Evolutionary conservation across 2,113 vertebrate genomes (phyloP).

Genomic region (Hippoglossus stenolepis): DNA sequence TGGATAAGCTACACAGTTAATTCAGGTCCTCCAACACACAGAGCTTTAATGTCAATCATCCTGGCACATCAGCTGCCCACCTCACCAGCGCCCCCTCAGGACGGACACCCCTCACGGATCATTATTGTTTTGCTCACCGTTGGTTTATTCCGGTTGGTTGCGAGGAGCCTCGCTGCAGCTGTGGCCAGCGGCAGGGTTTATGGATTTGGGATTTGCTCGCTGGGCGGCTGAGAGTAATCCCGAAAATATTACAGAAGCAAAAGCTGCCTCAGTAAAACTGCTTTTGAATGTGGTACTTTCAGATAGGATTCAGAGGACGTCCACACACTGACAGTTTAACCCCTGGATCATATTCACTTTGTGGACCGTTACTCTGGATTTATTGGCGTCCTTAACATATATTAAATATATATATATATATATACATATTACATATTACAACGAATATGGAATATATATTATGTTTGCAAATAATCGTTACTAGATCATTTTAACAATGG

Average conservation of each 20-base stretch:
- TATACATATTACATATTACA: no score
- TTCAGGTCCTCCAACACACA: no score
- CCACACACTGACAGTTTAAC: background rate
- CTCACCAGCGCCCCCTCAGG: background rate
- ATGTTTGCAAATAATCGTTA: no score
- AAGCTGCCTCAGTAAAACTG: conserved; percentile 40
- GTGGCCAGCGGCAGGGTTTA: conserved; percentile 26
- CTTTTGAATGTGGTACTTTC: conserved; percentile 9
- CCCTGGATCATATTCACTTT: background rate
- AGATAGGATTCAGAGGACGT: conserved; percentile 24
- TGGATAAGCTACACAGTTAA: no score
- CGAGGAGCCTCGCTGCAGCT: conserved; percentile 6
- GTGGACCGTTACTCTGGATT: background rate
- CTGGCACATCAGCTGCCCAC: background rate
- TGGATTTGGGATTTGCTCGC: conserved; percentile 41
- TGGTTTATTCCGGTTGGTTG: conserved; percentile 6
- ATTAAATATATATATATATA: no score
- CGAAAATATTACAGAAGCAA: conserved; percentile 45
- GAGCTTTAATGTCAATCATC: no score
- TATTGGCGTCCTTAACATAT: no score
- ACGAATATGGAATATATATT: no score
- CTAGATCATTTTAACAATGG: no score
- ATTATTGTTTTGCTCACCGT: conserved; percentile 31
- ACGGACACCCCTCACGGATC: background rate
- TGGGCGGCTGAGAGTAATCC: conserved; percentile 27